Percentiles rank a stretch among this genome's conserved stretches.
These are phyloP conservation scores for Solenopsis invicta DNA, from an alignment of 1,140 invertebrate species.

Conservation along the genomic window DNA sequence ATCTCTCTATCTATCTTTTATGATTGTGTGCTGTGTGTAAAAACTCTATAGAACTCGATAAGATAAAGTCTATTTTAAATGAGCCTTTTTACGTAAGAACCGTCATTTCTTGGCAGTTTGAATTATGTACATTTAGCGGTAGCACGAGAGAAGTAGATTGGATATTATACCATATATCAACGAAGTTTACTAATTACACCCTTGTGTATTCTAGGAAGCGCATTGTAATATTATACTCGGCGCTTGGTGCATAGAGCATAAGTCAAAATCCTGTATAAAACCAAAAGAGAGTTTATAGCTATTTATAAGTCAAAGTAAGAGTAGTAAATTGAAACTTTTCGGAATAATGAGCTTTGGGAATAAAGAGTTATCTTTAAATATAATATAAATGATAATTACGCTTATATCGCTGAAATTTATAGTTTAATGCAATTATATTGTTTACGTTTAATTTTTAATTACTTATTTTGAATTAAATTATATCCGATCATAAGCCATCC, in stretches of 20 bases:
- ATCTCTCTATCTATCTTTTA: neutral
- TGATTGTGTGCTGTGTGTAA: no score
- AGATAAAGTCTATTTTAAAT: constrained; percentile 14
- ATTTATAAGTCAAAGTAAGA: constrained; percentile 17
- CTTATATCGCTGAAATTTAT: neutral
- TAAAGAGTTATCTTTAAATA: neutral
- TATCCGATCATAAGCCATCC: neutral
- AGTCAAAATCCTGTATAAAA: constrained; percentile 31
- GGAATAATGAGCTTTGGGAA: no score
- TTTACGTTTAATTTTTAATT: neutral
- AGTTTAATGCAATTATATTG: neutral
- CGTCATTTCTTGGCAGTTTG: constrained; percentile 35
- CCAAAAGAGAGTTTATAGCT: neutral
- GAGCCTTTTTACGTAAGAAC: constrained; percentile 6
- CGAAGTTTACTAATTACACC: constrained; percentile 55
- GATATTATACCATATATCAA: constrained; percentile 56
- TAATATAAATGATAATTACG: neutral
- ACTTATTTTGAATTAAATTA: neutral
- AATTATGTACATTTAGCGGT: constrained; percentile 53
- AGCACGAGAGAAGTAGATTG: constrained; percentile 47
- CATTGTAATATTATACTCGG: constrained; percentile 51
- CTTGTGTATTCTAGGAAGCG: constrained; percentile 50
- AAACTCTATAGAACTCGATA: neutral
- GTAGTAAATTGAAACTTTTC: neutral
- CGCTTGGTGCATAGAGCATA: constrained; percentile 30